Evolutionary conservation across 2,888 invertebrate species (phyloP).

Genomic region (Idaea biselata): DNA sequence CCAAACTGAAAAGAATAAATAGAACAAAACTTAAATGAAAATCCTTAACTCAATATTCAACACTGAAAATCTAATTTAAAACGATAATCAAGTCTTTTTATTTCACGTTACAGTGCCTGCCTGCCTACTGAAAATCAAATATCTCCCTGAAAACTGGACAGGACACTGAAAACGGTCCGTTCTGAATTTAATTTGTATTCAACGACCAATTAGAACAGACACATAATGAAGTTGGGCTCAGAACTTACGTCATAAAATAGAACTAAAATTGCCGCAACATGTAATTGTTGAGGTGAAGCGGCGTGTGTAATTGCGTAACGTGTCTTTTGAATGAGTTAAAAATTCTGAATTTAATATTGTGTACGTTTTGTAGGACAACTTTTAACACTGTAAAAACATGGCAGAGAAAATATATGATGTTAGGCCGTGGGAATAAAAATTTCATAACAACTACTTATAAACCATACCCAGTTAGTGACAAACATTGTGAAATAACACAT

Average conservation of each 20-base stretch:
- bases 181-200: background rate
- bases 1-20: too few relatives aligned
- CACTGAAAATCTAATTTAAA: background rate
- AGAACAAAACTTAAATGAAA: background rate
- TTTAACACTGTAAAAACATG: background rate
- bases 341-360: background rate
- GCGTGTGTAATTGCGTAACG: background rate
- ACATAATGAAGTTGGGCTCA: background rate
- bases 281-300: background rate
- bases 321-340: background rate
- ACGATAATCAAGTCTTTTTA: background rate
- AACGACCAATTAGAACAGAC: background rate
- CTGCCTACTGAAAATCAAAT: background rate
- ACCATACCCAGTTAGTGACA: too few relatives aligned
- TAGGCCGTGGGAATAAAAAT: background rate
- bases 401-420: too few relatives aligned
- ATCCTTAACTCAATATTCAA: background rate
- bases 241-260: background rate
- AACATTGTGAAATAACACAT: too few relatives aligned
- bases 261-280: background rate
- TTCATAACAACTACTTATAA: background rate
- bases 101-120: background rate
- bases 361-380: background rate
- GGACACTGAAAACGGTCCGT: background rate
- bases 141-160: background rate